Percentiles rank a stretch among this genome's conserved stretches.
These are phyloP conservation scores for Oreotrochilus melanogaster DNA, from an alignment of 2,113 vertebrate species.

Conservation along the genomic window DNA sequence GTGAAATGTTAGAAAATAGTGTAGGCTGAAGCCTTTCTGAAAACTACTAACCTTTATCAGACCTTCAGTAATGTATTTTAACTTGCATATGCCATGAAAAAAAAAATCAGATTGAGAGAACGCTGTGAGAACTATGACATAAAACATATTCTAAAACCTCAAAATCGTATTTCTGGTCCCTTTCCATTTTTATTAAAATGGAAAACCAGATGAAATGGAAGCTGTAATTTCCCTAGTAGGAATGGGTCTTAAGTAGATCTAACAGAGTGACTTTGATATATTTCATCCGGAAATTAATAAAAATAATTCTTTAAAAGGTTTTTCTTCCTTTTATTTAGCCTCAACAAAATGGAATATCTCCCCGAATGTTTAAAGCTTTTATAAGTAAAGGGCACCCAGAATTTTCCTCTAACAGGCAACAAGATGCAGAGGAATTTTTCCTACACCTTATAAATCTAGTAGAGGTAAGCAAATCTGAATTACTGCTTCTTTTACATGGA, in stretches of 20 bases:
- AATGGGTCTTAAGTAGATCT: background rate
- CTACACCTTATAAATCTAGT: constrained; percentile 91
- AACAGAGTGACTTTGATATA: background rate
- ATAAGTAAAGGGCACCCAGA: constrained; percentile 92
- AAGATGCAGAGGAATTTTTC: constrained; percentile 94
- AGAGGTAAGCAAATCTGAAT: constrained; percentile 83
- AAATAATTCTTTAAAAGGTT: background rate
- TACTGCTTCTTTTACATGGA: background rate
- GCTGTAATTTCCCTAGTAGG: background rate
- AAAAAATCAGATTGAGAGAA: background rate
- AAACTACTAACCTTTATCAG: background rate
- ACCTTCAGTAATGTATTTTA: background rate
- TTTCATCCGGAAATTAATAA: background rate
- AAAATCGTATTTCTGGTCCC: background rate
- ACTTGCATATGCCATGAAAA: background rate
- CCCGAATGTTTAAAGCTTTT: constrained; percentile 93
- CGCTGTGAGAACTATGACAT: background rate
- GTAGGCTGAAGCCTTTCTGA: background rate
- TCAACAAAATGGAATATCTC: constrained; percentile 91
- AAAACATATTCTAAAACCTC: rapidly evolving
- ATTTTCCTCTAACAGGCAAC: constrained; percentile 95
- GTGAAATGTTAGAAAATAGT: background rate
- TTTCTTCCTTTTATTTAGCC: constrained; percentile 76
- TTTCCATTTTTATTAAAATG: background rate
- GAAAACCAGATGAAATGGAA: background rate